These are phyloP conservation scores for Epinephelus fuscoguttatus DNA, from an alignment of 2,113 vertebrate genomes.

Conservation along the genomic window DNA sequence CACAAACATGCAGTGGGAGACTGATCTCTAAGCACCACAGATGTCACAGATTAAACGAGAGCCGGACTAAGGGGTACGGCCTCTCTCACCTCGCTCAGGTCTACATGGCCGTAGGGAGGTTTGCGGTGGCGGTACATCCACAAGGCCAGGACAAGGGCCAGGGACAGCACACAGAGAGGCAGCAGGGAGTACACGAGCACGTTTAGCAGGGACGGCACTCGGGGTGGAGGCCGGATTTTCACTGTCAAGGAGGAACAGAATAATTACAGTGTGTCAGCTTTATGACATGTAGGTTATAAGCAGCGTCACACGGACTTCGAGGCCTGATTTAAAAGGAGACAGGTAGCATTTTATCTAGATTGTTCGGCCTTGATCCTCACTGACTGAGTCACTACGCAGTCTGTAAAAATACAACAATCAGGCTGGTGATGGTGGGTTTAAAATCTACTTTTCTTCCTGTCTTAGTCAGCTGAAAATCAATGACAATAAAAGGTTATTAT, in stretches of 20 bases:
- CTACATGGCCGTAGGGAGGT: conserved; percentile 95
- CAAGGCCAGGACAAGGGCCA: conserved; percentile 92
- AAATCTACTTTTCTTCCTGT: neutral
- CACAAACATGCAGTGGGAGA: neutral
- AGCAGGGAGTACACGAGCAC: conserved; percentile 96
- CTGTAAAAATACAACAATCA: neutral
- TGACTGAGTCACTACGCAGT: neutral
- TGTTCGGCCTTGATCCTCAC: neutral
- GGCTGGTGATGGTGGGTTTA: neutral
- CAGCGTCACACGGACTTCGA: neutral
- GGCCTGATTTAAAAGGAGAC: neutral
- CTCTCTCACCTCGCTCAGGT: conserved; percentile 91
- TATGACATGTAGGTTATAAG: conserved; percentile 1
- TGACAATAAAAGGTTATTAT: neutral
- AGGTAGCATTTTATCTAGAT: neutral
- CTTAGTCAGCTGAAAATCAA: neutral
- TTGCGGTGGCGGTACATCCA: conserved; percentile 98
- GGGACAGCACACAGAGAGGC: conserved; percentile 92
- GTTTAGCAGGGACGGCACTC: conserved; percentile 90
- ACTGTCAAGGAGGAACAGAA: conserved; percentile 67
- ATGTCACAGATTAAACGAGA: neutral
- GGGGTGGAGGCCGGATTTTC: conserved; percentile 85
- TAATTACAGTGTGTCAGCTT: conserved; percentile 41
- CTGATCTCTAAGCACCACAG: neutral
- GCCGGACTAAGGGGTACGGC: neutral